A percentile compares a stretch with the other conserved stretches of the same genome.
phyloP scores from a whole-genome alignment of 2,113 vertebrate genomes.

The Pica pica region DNA sequence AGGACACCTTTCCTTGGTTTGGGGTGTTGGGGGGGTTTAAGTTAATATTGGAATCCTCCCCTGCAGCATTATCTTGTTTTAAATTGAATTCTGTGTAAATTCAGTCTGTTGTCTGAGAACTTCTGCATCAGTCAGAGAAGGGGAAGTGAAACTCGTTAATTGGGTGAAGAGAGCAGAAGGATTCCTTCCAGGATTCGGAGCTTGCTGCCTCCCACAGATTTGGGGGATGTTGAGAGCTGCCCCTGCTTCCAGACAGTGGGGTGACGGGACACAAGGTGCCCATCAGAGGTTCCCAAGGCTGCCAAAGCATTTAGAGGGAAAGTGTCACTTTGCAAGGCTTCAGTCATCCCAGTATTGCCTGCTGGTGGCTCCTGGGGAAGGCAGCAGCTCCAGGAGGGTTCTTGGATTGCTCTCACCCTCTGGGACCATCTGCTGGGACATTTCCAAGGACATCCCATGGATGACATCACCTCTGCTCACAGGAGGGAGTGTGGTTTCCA shows the following conservation, averaged over 20 bases:
- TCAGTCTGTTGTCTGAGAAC: neutral
- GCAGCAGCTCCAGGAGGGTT: neutral
- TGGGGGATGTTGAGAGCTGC: neutral
- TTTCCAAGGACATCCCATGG: neutral
- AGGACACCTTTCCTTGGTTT: neutral
- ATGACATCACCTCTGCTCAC: neutral
- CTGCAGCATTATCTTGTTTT: neutral
- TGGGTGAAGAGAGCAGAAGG: neutral
- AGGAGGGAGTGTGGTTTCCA: neutral
- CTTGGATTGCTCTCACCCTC: neutral
- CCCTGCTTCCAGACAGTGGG: neutral
- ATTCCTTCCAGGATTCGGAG: neutral
- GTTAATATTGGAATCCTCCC: neutral
- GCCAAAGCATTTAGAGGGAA: neutral
- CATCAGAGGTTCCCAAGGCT: neutral
- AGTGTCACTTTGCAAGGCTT: neutral
- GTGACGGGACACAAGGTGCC: rapidly evolving
- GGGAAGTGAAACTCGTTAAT: neutral
- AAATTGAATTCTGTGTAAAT: neutral
- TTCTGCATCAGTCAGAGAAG: neutral
- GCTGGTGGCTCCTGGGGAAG: neutral
- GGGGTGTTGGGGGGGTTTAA: neutral
- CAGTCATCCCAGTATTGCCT: neutral
- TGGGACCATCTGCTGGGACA: neutral
- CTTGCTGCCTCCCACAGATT: neutral